A percentile compares a stretch with the other conserved stretches of the same genome.
These are phyloP conservation scores for Chaetops frenatus DNA, from an alignment of 2,113 vertebrate species.

Conservation along the genomic window DNA sequence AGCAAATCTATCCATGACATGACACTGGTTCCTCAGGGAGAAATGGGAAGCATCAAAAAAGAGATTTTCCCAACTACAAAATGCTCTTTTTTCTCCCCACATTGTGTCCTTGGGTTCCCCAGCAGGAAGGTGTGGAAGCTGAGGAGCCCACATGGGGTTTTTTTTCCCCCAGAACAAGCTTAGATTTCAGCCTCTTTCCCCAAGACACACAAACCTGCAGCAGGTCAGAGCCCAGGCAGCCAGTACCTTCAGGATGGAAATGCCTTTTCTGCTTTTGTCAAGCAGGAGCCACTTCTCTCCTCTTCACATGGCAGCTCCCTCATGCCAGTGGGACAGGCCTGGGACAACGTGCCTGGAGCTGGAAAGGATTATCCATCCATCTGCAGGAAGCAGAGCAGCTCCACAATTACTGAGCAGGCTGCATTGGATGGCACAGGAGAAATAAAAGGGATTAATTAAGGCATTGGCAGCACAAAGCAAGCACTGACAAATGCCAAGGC, in stretches of 20 bases:
- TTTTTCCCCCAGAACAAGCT: neutral
- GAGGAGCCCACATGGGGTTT: neutral
- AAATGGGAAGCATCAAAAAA: neutral
- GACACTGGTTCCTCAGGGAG: neutral
- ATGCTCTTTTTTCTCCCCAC: rapidly evolving
- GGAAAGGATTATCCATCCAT: neutral
- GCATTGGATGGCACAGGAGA: neutral
- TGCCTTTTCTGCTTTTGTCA: neutral
- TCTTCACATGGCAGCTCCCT: neutral
- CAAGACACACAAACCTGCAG: neutral
- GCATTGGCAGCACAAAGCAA: neutral
- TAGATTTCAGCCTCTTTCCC: neutral
- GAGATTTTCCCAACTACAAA: neutral
- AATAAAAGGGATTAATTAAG: neutral
- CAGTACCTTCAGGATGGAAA: neutral
- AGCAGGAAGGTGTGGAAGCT: neutral
- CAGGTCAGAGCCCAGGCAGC: neutral
- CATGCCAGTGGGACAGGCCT: rapidly evolving
- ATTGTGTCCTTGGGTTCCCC: neutral
- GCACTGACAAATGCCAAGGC: neutral
- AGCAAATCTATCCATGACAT: rapidly evolving
- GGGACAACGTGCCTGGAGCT: rapidly evolving
- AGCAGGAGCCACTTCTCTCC: neutral
- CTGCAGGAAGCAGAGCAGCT: neutral
- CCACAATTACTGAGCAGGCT: neutral